Conservation (phyloP, 2,797 vertebrate species). For the Halcyon badia region DNA sequence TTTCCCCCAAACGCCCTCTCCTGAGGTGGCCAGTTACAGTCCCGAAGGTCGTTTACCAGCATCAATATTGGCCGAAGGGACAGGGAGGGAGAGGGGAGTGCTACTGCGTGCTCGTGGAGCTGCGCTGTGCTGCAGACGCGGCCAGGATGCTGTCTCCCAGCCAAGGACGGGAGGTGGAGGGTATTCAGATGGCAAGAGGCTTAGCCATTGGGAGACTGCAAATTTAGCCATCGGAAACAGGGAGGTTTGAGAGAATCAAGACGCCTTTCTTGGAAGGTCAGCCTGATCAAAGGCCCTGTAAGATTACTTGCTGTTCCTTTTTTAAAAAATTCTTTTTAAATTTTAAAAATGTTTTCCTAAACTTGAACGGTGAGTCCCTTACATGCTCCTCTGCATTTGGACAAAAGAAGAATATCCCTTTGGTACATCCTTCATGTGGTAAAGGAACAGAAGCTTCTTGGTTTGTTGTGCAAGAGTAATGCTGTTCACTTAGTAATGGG, state of each 20-base stretch:
- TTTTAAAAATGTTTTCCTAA: not conserved
- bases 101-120: not conserved
- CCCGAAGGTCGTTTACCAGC: not conserved
- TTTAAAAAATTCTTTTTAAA: not conserved
- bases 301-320: not conserved
- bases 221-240: not conserved
- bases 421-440: not conserved
- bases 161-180: not conserved
- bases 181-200: not conserved
- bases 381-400: not conserved
- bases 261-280: not conserved
- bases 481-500: not conserved
- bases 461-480: not conserved
- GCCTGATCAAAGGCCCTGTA: not conserved
- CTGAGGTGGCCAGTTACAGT: constrained; percentile 10
- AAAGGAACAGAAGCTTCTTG: not conserved
- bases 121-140: rapidly evolving
- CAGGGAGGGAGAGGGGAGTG: not conserved
- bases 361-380: not conserved
- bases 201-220: not conserved
- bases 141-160: not conserved
- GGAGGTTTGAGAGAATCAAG: not conserved
- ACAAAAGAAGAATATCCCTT: not conserved
- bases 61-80: constrained; percentile 4
- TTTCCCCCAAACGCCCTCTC: constrained; percentile 26